phyloP scores from a whole-genome alignment of 2,797 vertebrate genomes.

The Linurgus olivaceus region DNA sequence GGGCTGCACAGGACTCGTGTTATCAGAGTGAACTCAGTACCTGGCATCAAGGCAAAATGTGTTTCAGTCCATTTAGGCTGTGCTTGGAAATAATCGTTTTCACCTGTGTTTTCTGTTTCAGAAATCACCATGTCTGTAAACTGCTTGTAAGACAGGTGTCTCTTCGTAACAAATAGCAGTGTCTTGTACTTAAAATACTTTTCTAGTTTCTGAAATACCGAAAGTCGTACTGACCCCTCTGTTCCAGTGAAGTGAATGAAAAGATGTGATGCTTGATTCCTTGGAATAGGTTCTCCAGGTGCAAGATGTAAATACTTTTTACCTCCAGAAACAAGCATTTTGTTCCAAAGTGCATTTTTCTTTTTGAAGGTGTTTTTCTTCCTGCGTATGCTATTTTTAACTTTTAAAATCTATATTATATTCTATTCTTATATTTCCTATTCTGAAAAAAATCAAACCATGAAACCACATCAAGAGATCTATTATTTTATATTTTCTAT shows the following conservation, averaged over 20 bases:
- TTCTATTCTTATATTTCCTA: background rate
- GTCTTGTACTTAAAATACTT: background rate
- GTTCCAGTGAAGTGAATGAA: background rate
- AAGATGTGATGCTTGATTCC: background rate
- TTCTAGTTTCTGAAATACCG: background rate
- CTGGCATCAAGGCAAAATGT: background rate
- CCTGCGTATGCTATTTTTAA: background rate
- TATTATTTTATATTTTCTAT: background rate
- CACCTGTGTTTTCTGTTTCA: background rate
- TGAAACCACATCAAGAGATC: background rate
- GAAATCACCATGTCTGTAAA: background rate
- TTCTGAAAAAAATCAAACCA: background rate
- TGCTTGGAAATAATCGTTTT: background rate
- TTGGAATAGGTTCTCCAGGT: background rate
- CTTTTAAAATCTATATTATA: background rate
- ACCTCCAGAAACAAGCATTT: background rate
- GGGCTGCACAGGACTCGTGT: background rate
- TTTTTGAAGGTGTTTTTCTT: background rate
- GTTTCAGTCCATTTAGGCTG: background rate
- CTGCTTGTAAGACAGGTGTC: background rate
- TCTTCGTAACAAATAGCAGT: background rate
- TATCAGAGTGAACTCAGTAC: fast-evolving
- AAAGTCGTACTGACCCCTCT: background rate
- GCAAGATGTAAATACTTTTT: background rate
- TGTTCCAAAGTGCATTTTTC: background rate